These are phyloP conservation scores for Callimorpha dominula DNA, from an alignment of 2,888 invertebrate genomes.

Conservation along the genomic window DNA sequence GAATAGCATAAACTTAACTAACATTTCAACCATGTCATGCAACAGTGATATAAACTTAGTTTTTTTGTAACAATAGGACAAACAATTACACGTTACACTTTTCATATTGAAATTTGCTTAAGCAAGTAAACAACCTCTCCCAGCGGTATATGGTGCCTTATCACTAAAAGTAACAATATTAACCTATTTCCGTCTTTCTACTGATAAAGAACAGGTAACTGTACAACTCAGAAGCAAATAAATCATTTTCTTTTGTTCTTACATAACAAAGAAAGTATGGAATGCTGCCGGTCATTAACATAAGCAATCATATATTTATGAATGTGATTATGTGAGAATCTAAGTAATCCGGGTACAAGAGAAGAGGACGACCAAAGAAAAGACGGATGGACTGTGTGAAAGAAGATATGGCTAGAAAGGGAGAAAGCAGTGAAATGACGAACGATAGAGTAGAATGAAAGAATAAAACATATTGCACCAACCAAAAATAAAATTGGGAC, in stretches of 20 bases:
- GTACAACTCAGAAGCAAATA: slow-evolving; percentile 4
- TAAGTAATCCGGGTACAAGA: too few species aligned
- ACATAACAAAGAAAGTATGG: not conserved
- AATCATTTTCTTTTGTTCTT: slow-evolving; percentile 13
- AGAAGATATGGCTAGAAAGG: too few species aligned
- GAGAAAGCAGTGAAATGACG: too few species aligned
- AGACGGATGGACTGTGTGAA: too few species aligned
- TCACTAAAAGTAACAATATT: slow-evolving; percentile 21
- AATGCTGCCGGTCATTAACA: not conserved
- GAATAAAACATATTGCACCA: too few species aligned
- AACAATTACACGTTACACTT: not conserved
- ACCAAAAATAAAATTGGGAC: too few species aligned
- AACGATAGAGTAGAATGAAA: too few species aligned
- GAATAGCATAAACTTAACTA: too few species aligned
- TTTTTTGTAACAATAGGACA: too few species aligned
- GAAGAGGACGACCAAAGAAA: too few species aligned
- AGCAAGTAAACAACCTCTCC: not conserved
- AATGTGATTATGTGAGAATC: not conserved
- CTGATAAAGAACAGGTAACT: slow-evolving; percentile 18
- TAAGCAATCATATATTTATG: not conserved
- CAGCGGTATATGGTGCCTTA: slow-evolving; percentile 4
- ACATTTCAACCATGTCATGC: too few species aligned
- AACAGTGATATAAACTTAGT: too few species aligned
- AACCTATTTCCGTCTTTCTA: slow-evolving; percentile 20
- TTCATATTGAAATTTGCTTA: not conserved